phyloP scores from a whole-genome alignment of 2,888 invertebrate genomes.

The Leucophenga montana region DNA sequence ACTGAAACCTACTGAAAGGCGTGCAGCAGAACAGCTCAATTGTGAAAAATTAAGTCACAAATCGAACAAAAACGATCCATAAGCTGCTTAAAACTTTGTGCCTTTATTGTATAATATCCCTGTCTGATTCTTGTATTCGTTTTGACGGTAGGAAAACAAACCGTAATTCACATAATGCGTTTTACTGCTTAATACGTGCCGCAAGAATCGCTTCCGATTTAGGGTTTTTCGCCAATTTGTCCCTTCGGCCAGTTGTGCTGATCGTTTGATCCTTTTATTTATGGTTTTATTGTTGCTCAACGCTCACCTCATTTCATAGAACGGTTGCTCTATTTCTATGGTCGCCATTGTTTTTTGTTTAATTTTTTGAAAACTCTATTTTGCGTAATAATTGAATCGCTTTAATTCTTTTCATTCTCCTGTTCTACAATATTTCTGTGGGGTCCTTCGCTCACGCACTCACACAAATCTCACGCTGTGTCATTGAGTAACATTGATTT shows the following conservation, averaged over 20 bases:
- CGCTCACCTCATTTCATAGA: neutral
- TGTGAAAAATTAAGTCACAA: slow-evolving; percentile 15
- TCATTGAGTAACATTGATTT: slow-evolving; percentile 44
- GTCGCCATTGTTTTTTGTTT: neutral
- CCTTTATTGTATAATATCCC: neutral
- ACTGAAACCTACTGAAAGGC: neutral
- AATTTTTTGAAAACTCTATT: slow-evolving; percentile 49
- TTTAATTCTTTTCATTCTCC: slow-evolving; percentile 45
- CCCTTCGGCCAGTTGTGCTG: slow-evolving; percentile 19
- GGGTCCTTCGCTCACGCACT: slow-evolving; percentile 10
- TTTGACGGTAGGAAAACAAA: neutral
- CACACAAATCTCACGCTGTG: slow-evolving; percentile 48
- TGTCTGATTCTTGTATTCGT: neutral
- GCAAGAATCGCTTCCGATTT: slow-evolving; percentile 7
- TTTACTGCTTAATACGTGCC: slow-evolving; percentile 12
- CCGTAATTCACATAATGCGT: slow-evolving; percentile 12
- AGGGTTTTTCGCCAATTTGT: slow-evolving; percentile 9
- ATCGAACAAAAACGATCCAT: neutral
- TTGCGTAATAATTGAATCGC: slow-evolving; percentile 61
- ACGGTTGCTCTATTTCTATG: too few relatives aligned
- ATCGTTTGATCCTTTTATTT: slow-evolving; percentile 26
- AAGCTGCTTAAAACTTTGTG: neutral
- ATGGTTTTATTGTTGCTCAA: slow-evolving; percentile 25
- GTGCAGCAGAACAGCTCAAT: neutral
- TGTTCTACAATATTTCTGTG: neutral